phyloP scores from a whole-genome alignment of 2,888 invertebrate genomes.

The Eilema caniola region DNA sequence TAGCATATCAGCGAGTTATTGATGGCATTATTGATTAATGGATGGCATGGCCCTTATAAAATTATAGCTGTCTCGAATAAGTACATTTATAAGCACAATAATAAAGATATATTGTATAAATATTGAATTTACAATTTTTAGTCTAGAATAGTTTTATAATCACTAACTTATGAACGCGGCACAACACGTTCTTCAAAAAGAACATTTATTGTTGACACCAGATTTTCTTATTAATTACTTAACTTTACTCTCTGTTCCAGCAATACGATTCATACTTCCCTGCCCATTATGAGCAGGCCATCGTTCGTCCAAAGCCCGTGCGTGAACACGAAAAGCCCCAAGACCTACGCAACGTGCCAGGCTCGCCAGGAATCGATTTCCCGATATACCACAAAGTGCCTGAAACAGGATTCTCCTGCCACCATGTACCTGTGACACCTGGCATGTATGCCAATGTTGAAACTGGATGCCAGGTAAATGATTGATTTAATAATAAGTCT shows the following conservation, averaged over 20 bases:
- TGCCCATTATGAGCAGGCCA: conserved; percentile 69
- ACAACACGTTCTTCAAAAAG: too few species aligned
- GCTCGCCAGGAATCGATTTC: conserved; percentile 93
- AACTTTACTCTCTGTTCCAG: conserved; percentile 47
- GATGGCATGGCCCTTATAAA: too few species aligned
- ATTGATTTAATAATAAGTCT: not conserved
- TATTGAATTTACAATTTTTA: too few species aligned
- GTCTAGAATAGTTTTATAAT: too few species aligned
- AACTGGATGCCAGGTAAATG: conserved; percentile 91
- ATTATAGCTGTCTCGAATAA: too few species aligned
- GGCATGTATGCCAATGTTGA: conserved; percentile 97
- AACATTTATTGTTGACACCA: too few species aligned
- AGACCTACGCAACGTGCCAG: conserved; percentile 93
- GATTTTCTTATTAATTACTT: too few species aligned
- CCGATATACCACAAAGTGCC: conserved; percentile 93
- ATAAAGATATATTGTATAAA: too few species aligned
- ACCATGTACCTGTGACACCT: conserved; percentile 92
- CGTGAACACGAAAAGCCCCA: conserved; percentile 90
- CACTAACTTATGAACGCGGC: too few species aligned
- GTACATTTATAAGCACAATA: too few species aligned
- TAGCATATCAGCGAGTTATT: too few species aligned
- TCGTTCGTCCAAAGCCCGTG: conserved; percentile 71
- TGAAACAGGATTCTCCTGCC: conserved; percentile 92
- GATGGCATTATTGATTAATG: too few species aligned
- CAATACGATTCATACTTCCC: conserved; percentile 71